Evolutionary conservation across 2,797 vertebrate species (phyloP), one percentile per base, ranked within the genome.

Genomic region (Amazona ochrocephala): DNA sequence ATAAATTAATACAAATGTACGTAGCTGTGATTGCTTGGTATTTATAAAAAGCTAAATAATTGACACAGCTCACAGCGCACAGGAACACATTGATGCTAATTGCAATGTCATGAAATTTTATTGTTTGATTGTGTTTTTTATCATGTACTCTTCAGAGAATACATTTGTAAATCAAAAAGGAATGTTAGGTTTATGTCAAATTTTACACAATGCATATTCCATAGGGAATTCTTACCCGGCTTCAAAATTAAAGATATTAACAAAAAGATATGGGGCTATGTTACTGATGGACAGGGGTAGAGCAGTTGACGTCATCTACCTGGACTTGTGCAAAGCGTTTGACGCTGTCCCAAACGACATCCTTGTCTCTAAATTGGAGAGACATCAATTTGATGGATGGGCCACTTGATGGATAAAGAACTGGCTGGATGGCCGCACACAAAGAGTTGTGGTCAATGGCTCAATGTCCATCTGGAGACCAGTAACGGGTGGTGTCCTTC

Each of bases 1-100:
- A 77, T 64, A 50, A 84, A 91, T 94, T 51, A 91, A 89, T 92
- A 60, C 51, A 84, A 79, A 82, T 32, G n/a, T 54, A 70, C 16
- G 6, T 64, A 18, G 67, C 62, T 79, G 44, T 73, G 81, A 71
- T 84, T 48, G 45, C 48, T 82, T 64, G 48, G 56, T 67, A 39
- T 90, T 60, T 89, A 54, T 76, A 14, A 92, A 70, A 18, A 62
- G 65, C 30, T 2, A 6, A 86, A 83, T 32, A 53, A 54, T 9
- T 53, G 50, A 32, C 0, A 0, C 39, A 65, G 53, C 80, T 86
- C 54, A 10, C 32, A 64, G 85, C 21, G 39, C 47, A 24, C 50
- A n/a, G 42, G 64, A 84, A 14, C 48, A 64, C 56, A 5, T 5
- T 60, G 71, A 29, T 80, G 72, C 14, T 45, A 56, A 83, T 92